Base-by-base conservation (phyloP, 2,888 invertebrate genomes). In the Ypsolopha sequella region DNA sequence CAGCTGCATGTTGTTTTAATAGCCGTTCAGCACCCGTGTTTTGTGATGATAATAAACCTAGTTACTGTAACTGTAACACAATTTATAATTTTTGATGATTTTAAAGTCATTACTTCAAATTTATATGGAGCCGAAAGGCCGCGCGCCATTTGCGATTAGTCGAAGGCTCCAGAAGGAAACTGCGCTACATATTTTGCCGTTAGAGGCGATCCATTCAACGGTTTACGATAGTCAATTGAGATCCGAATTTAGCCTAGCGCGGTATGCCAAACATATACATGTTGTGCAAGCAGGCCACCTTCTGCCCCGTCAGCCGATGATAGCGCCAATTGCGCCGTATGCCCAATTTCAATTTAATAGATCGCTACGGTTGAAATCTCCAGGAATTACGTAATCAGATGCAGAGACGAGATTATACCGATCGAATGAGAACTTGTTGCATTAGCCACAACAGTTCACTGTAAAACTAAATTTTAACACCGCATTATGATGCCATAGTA, bases 171-270 rank as follows among this genome's bases (percentile, higher is more conserved):
- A 56, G 58, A 63, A 60, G 63, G 65, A 61, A 72, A 66, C 59
- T 54, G 59, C 56, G 55, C 56, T 58, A 60, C 56, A 57, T 60
- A 59, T 63, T 68, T 24, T 65, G 64, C 65, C 61, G 62, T 62
- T 65, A 61, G 63, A 58, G 68, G 67, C 67, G 60, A 68, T 75
- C 70, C 71, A 75, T 76, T 75, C 71, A 76, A 71, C 69, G 70
- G 62, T 69, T 70, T 75, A 72, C 76, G 66, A 79, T 74, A 78
- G 75, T 77, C 74, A 76, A 78, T 80, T 76, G 70, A 62, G 73
- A 66, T 75, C 75, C 76, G 61, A 74, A 78, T 80, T 76, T 78
- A 76, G 75, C 68, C 66, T 75, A 75, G 70, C 64, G 67, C 65
- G 66, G 68, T 71, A 70, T 70, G 72, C 72, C 74, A 61, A 62